These are phyloP conservation scores for Balaeniceps rex DNA, from an alignment of 2,113 vertebrate genomes.

Conservation along the genomic window DNA sequence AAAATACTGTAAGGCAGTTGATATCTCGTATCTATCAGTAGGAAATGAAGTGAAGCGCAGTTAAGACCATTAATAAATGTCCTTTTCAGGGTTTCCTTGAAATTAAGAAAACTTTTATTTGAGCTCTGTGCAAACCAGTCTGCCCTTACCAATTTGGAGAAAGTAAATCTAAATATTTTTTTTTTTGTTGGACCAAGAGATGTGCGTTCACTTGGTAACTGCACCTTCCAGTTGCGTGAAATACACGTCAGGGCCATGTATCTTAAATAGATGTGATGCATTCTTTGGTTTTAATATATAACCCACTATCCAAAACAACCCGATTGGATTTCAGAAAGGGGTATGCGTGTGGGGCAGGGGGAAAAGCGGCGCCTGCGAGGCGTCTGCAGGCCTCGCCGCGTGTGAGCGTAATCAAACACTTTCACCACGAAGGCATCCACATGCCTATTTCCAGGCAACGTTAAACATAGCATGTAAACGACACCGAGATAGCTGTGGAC, in stretches of 20 bases:
- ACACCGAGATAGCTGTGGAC: neutral
- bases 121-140: neutral
- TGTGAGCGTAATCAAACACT: neutral
- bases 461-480: neutral
- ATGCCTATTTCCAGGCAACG: neutral
- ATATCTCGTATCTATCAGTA: neutral
- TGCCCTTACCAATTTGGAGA: neutral
- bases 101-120: neutral
- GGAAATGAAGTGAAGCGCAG: neutral
- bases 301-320: neutral
- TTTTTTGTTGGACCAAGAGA: neutral
- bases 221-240: fast-evolving
- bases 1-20: neutral
- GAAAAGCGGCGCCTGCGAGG: neutral
- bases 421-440: neutral
- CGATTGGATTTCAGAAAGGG: neutral
- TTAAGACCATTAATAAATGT: neutral
- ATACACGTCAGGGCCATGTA: fast-evolving
- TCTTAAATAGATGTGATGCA: neutral
- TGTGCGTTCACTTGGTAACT: neutral
- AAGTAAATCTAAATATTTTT: neutral
- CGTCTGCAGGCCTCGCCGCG: neutral
- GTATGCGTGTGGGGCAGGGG: neutral
- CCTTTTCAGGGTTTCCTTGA: neutral
- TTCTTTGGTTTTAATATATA: neutral